Evolutionary conservation across 2,888 invertebrate species (phyloP).

Genomic region (Dicyrtoma fusca): DNA sequence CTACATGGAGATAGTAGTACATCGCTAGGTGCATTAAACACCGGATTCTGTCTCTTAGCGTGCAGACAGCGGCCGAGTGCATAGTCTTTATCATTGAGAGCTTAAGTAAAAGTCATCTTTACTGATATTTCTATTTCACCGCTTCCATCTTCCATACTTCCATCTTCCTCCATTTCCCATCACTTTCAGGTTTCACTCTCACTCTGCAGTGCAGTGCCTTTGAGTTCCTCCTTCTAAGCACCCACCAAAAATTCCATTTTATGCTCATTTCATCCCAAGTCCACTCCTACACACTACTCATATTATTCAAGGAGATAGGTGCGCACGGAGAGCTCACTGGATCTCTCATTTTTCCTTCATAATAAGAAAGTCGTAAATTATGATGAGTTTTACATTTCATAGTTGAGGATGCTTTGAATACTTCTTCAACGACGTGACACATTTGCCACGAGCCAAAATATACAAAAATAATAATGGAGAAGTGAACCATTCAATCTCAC

Average conservation of each 20-base stretch:
- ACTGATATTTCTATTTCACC: too few species aligned
- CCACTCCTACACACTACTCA: slow-evolving; percentile 14
- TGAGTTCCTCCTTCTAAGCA: too few species aligned
- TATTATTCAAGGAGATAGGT: neutral
- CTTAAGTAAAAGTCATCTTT: too few species aligned
- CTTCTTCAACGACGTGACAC: slow-evolving; percentile 8
- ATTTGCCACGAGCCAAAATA: slow-evolving; percentile 6
- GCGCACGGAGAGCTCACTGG: neutral
- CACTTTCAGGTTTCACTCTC: too few species aligned
- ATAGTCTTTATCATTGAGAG: too few species aligned
- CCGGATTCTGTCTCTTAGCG: too few species aligned
- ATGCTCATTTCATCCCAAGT: slow-evolving; percentile 28
- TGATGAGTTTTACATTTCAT: slow-evolving; percentile 4
- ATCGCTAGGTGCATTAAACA: too few species aligned
- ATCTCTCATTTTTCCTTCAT: slow-evolving; percentile 8
- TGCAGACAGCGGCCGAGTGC: too few species aligned
- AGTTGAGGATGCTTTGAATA: slow-evolving; percentile 5
- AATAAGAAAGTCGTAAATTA: slow-evolving; percentile 18
- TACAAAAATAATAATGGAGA: neutral
- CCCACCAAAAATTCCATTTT: slow-evolving; percentile 20
- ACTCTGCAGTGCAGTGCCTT: too few species aligned
- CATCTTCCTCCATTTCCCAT: too few species aligned
- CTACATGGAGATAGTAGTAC: too few species aligned
- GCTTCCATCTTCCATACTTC: too few species aligned
- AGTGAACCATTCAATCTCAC: neutral